Evolutionary conservation across 2,797 vertebrate genomes (phyloP), one percentile per base, ranked within the genome.

Genomic region (Siniperca obscura): DNA sequence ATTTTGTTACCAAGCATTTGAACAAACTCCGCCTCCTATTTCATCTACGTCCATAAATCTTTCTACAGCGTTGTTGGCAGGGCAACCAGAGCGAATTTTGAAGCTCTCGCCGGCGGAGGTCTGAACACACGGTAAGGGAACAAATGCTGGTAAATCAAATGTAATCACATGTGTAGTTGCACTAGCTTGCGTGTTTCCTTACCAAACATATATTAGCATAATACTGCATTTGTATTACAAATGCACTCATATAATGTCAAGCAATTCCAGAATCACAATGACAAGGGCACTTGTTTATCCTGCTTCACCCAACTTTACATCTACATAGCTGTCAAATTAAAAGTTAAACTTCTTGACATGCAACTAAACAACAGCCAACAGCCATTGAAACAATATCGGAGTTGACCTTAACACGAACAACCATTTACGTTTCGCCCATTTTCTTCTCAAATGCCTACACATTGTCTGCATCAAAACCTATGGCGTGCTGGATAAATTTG

Each of bases 401-500:
- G 61, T 38, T 14, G 2, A 81, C 69, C 65, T 75, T 73, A 56
- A 80, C 71, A 44, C 30, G 0, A 84, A 66, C 65, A 80, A 77
- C 64, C 55, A 30, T 88, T 90, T 88, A 77, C 21, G 40, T 86
- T 87, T 48, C 57, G 68, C 66, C 64, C 52, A 68, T 78, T 78
- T 67, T 44, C 88, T 83, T 75, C 36, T 77, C 77, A 78, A 86
- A 81, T 57, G 83, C 84, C 83, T 76, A 30, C 62, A 81, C 83
- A 59, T 81, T 88, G 82, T 91, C 79, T 80, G 78, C 69, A 89
- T 92, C 90, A 80, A 88, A 91, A 90, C 86, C 87, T 85, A 77
- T 70, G 84, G 87, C n/a, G 55, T 4, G 74, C 83, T 89, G 92
- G 95, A 95, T 94, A 95, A 95, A 96, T 96, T 95, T 96, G 95